These are phyloP conservation scores for Sparus aurata DNA, from an alignment of 2,797 vertebrate species.

Conservation along the genomic window DNA sequence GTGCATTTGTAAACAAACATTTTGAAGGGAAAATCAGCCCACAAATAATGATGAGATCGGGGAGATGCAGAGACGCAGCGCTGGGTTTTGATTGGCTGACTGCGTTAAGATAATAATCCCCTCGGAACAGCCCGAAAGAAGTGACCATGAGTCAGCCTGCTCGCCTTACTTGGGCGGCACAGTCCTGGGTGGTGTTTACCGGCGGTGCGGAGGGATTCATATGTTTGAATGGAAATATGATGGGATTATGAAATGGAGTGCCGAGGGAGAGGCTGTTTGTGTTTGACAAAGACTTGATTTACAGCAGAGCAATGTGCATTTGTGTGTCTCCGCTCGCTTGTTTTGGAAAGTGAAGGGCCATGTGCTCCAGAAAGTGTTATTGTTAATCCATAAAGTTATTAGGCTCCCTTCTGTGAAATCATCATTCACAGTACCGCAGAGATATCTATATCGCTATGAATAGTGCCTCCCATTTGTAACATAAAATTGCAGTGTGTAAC, in stretches of 20 bases:
- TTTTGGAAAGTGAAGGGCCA: constrained; percentile 20
- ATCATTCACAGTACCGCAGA: constrained; percentile 28
- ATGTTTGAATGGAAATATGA: constrained; percentile 45
- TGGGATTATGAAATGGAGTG: constrained; percentile 36
- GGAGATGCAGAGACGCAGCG: constrained; percentile 32
- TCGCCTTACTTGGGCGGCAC: constrained; percentile 9
- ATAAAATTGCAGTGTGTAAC: constrained; percentile 15
- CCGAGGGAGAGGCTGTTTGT: constrained; percentile 28
- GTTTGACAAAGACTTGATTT: constrained; percentile 47
- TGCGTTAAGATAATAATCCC: constrained; percentile 54
- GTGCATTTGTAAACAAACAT: constrained; percentile 51
- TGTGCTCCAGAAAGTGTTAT: constrained; percentile 21
- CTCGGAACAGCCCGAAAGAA: constrained; percentile 23
- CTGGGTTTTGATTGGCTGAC: constrained; percentile 44
- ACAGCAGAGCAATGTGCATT: constrained; percentile 17
- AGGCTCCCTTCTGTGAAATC: constrained; percentile 32
- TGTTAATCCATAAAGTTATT: constrained; percentile 34
- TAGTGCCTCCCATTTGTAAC: constrained; percentile 19
- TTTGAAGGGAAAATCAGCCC: constrained; percentile 40
- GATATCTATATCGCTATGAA: constrained; percentile 19
- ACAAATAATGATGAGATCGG: constrained; percentile 37
- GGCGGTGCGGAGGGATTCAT: constrained; percentile 9
- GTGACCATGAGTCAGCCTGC: neutral
- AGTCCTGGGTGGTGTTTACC: constrained; percentile 38
- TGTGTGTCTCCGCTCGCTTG: constrained; percentile 4